Base-by-base conservation (phyloP, 64 coral and sea anemone species). In the Hydrozoanthus tunicans region DNA sequence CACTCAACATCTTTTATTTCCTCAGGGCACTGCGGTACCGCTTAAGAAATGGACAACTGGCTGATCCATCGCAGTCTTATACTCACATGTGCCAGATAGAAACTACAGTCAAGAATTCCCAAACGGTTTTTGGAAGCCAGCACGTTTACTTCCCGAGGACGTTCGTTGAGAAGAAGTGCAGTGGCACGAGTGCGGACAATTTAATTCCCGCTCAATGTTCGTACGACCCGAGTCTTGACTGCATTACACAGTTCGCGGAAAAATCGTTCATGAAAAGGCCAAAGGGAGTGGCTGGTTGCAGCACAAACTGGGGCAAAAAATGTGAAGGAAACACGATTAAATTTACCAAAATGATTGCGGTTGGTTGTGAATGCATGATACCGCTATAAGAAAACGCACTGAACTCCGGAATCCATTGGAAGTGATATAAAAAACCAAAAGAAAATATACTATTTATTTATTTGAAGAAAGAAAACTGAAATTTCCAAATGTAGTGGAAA, bases 351-450 rank as follows among this genome's bases (percentile, higher is more conserved):
- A 27, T 14, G 6, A 13, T 88, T 6, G 84, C 84, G 4, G 70
- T 88, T 74, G 84, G 84, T 27, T 88, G 84, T 60, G 84, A 88
- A 74, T 88, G 84, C 25, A 88, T 88, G 84, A 88, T 88, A 59
- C 84, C 84, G 3, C 55, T 59, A 61, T 75, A 61, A 82, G 32
- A 43, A 43, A 43, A 43, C 32, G 32, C 2, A 43, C 32, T 2
- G 32, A 43, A 43, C 32, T 2, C 32, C 32, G 32, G 32, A 43
- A 43, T 43, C 32, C 2, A 0, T 1, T 43, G 32, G 32, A 43
- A 43, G 32, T 43, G 32, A 43, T 43, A 43, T 43, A 43, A 43
- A 43, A 43, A 43, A 43, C 32, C 32, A 0, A 43, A 43, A 43
- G 0, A 43, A 43, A 43, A 43, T 43, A 43, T 43, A 1, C 32